Evolutionary conservation across 2,888 invertebrate genomes (phyloP).

Genomic region (Pachliopta kotzebuea): DNA sequence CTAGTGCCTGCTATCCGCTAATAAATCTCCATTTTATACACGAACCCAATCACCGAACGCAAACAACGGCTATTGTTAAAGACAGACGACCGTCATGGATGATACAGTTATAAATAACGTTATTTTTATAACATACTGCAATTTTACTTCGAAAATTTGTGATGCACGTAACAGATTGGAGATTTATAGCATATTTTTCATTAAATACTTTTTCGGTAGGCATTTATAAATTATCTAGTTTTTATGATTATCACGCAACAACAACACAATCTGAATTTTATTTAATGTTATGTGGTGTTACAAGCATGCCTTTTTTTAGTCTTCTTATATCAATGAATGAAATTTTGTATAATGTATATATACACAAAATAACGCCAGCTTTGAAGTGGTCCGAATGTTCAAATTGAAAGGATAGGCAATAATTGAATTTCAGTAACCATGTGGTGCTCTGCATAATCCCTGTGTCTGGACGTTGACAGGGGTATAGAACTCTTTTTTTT

Average conservation of each 20-base stretch:
- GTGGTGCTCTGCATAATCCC: constrained; percentile 39
- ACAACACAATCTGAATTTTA: too few relatives aligned
- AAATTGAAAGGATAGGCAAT: constrained; percentile 54
- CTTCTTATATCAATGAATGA: neutral
- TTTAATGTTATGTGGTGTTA: too few relatives aligned
- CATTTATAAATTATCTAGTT: too few relatives aligned
- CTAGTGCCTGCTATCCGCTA: constrained; percentile 22
- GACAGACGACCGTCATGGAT: neutral
- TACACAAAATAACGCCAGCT: constrained; percentile 19
- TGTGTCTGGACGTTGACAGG: constrained; percentile 26
- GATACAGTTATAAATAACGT: too few relatives aligned
- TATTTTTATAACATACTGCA: too few relatives aligned
- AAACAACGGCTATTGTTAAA: constrained; percentile 30
- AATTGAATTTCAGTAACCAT: constrained; percentile 56
- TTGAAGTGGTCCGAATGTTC: constrained; percentile 36
- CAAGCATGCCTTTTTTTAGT: too few relatives aligned
- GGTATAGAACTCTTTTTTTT: constrained; percentile 23
- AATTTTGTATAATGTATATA: constrained; percentile 4
- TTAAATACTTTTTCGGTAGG: too few relatives aligned
- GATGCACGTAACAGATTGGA: too few relatives aligned
- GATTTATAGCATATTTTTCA: too few relatives aligned
- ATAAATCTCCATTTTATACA: constrained; percentile 29
- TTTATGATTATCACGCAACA: too few relatives aligned
- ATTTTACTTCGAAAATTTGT: too few relatives aligned
- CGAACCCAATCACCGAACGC: constrained; percentile 30